These are phyloP conservation scores for Porites divaricata DNA, from an alignment of 92 coral and sea anemone species.

Conservation along the genomic window DNA sequence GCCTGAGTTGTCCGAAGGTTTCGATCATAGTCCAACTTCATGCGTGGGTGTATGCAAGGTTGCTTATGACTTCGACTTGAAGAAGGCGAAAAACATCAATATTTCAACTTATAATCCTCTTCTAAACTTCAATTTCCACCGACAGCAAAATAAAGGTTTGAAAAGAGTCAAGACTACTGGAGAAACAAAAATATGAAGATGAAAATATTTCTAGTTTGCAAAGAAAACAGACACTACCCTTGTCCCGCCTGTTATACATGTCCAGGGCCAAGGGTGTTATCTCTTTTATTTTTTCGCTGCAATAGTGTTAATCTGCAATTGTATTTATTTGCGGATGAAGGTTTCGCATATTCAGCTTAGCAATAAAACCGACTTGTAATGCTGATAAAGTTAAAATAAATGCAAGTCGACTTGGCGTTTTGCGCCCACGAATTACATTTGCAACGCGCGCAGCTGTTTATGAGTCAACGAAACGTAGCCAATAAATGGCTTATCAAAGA, in stretches of 20 bases:
- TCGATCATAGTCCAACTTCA: slow-evolving; percentile 18
- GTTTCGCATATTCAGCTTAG: neutral
- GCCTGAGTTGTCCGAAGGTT: neutral
- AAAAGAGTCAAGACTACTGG: neutral
- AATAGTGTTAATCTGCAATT: neutral
- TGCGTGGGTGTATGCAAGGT: slow-evolving; percentile 50
- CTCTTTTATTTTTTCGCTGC: neutral
- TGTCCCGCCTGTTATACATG: slow-evolving; percentile 18
- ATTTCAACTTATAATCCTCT: slow-evolving; percentile 9
- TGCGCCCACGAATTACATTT: slow-evolving; percentile 33
- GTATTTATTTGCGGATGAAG: neutral
- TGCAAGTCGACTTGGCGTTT: slow-evolving; percentile 24
- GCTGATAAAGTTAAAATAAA: slow-evolving; percentile 20
- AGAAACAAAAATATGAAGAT: neutral
- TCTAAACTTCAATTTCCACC: neutral
- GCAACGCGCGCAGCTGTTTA: slow-evolving; percentile 19
- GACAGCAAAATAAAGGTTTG: neutral
- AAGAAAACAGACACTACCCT: neutral
- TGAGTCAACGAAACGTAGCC: neutral
- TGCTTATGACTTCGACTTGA: slow-evolving; percentile 21
- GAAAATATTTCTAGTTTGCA: neutral
- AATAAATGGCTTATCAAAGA: no score
- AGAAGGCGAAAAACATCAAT: slow-evolving; percentile 12
- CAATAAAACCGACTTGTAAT: neutral
- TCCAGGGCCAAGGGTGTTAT: neutral